Evolutionary conservation across 35 echinoderm and acorn worm genomes (phyloP), one percentile per base, ranked within the genome.

Genomic region (Ophiothrix spiculata): DNA sequence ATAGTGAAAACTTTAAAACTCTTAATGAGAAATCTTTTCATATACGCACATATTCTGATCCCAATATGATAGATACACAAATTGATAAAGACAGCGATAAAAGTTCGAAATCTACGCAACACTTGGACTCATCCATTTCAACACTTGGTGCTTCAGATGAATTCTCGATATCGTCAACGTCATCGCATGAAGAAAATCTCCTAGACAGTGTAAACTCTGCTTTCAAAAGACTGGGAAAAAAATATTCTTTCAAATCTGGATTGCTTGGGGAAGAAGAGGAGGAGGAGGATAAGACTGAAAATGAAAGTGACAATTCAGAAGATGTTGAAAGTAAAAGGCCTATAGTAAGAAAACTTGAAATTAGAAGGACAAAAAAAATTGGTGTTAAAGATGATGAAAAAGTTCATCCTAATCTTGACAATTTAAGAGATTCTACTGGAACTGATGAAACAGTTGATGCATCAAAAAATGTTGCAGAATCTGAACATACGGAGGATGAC

Each of bases 151-250:
- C 35, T 28, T 84, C 56, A 37, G 78, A 86, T 32, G 60, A 87
- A 77, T 33, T 75, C 1, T 69, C 60, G 29, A 15, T 69, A 25
- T 69, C 60, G 8, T 49, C 42, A 10, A 19, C 42, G 19, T 91
- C 89, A 37, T 73, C 77, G 13, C 90, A 88, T 74, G 77, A 94
- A 41, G 92, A 94, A 82, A 90, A 94, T 63, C 88, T 94, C 32
- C 40, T 77, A 45, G 88, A 94, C 21, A 85, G 88, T 78, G 76
- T 94, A 31, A 89, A 87, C 85, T 82, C 77, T 90, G 92, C 83
- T 37, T 90, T 90, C 37, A 95, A 91, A 29, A 84, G 38, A 37
- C 56, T 95, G 11, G 93, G 90, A 64, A 80, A 77, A 13, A 95
- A 95, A 35, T 88, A 95, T 79, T 54, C 64, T 28, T 35, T 84